Evolutionary conservation across 2,113 vertebrate species (phyloP).

Genomic region (Periophthalmodon schlosseri): DNA sequence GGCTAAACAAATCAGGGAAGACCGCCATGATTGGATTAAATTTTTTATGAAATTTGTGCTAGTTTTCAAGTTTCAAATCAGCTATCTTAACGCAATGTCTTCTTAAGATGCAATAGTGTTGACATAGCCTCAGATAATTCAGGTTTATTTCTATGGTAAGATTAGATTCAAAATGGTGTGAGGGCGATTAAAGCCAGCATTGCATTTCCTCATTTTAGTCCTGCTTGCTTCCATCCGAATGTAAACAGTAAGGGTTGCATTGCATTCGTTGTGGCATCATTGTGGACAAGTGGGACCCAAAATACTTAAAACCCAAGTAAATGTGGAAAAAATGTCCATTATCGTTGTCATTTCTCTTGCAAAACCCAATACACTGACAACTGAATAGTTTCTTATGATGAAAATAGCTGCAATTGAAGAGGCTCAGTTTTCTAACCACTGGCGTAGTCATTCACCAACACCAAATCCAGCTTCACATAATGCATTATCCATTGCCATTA

Average conservation of each 20-base stretch:
- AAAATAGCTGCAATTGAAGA: not conserved
- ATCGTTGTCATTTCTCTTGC: not conserved
- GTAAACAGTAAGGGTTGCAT: constrained; percentile 65
- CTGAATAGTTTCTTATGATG: not conserved
- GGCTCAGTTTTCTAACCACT: not conserved
- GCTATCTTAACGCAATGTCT: not conserved
- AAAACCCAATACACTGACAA: not conserved
- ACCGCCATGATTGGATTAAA: not conserved
- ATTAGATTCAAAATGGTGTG: not conserved
- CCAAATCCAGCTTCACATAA: not conserved
- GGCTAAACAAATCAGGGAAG: not conserved
- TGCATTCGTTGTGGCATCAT: constrained; percentile 22
- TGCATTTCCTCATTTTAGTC: constrained; percentile 28
- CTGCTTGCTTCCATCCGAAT: constrained; percentile 49
- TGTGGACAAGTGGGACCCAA: constrained; percentile 37
- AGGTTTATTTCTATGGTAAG: not conserved
- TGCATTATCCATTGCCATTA: not conserved
- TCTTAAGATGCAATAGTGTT: not conserved
- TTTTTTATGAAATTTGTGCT: not conserved
- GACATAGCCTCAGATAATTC: not conserved
- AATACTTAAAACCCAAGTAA: constrained; percentile 16
- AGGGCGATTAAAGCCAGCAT: constrained; percentile 18
- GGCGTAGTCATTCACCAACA: not conserved
- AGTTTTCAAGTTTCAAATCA: too few relatives aligned
- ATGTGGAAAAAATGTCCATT: constrained; percentile 5